These are phyloP conservation scores for Platycheirus albimanus DNA, from an alignment of 2,888 invertebrate species.

Conservation along the genomic window DNA sequence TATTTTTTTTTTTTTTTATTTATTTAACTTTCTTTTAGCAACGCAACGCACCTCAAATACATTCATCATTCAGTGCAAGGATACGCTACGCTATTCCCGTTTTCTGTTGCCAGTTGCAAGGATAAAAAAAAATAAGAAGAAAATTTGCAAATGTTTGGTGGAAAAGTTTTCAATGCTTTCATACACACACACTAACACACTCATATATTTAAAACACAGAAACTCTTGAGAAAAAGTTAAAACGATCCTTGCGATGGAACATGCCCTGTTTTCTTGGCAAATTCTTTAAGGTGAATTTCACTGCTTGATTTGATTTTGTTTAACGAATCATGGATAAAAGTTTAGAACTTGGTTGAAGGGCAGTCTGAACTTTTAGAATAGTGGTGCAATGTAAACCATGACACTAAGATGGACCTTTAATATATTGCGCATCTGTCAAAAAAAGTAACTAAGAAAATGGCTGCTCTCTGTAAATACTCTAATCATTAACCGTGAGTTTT, in stretches of 20 bases:
- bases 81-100: constrained; percentile 31
- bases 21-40: constrained; percentile 15
- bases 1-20: too few species aligned
- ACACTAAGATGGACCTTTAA: too few species aligned
- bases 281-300: constrained; percentile 10
- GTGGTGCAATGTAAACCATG: too few species aligned
- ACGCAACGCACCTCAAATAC: constrained; percentile 66
- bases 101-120: background rate
- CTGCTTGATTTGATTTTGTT: background rate
- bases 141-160: constrained; percentile 63
- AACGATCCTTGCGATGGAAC: constrained; percentile 20
- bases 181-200: background rate
- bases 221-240: constrained; percentile 32
- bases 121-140: constrained; percentile 14
- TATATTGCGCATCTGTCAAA: too few species aligned
- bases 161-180: constrained; percentile 51
- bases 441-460: too few species aligned
- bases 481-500: too few species aligned
- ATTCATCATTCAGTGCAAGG: constrained; percentile 65
- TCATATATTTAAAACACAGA: background rate
- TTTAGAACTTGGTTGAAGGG: too few species aligned
- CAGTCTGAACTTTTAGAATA: too few species aligned
- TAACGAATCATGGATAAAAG: too few species aligned
- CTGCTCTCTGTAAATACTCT: too few species aligned
- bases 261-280: constrained; percentile 18